phyloP scores from a whole-genome alignment of 2,113 vertebrate species.

The Otis tarda region DNA sequence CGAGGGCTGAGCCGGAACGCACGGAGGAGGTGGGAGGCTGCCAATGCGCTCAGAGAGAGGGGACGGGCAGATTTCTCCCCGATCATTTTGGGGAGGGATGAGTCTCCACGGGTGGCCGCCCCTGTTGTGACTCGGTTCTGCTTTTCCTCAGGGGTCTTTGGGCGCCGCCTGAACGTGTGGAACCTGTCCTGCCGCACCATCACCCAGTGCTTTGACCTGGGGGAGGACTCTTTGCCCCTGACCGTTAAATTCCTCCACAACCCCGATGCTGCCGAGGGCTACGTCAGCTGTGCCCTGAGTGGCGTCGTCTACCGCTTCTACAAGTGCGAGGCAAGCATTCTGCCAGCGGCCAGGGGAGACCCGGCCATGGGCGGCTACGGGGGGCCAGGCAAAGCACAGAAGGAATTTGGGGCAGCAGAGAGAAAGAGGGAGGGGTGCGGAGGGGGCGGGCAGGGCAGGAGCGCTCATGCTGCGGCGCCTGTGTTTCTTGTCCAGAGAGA shows the following conservation, averaged over 20 bases:
- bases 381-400: accelerated
- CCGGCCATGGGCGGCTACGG: background rate
- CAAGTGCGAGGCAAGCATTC: constrained; percentile 71
- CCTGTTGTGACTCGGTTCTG: accelerated
- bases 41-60: too few species aligned
- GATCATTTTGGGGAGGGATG: too few species aligned
- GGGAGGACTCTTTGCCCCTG: constrained; percentile 83
- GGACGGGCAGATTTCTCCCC: too few species aligned
- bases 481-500: background rate
- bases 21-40: background rate
- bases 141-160: constrained; percentile 80
- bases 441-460: background rate
- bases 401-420: background rate
- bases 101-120: accelerated
- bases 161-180: constrained; percentile 83
- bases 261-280: constrained; percentile 82
- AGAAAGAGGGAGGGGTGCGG: background rate
- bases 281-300: constrained; percentile 86
- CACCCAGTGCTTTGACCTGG: constrained; percentile 86
- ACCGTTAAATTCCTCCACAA: constrained; percentile 88
- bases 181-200: constrained; percentile 84
- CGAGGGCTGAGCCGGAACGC: background rate
- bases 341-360: background rate
- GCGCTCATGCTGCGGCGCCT: background rate
- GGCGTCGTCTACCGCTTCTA: constrained; percentile 85